These are phyloP conservation scores for Gymnocheta viridis DNA, from an alignment of 2,888 invertebrate genomes.

Conservation along the genomic window DNA sequence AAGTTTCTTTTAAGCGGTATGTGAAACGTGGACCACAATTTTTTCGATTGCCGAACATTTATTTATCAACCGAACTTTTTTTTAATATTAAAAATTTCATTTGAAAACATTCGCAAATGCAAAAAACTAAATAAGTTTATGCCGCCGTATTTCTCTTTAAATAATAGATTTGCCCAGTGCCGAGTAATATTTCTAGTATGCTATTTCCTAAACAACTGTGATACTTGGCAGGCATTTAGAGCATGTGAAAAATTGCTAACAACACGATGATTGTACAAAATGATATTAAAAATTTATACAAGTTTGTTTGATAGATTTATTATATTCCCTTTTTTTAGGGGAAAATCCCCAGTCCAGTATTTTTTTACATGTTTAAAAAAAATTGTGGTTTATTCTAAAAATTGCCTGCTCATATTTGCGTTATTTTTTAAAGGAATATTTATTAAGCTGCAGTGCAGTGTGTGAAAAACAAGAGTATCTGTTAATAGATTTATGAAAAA, in stretches of 20 bases:
- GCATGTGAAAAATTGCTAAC: background rate
- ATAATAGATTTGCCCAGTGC: too few species aligned
- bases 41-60: too few species aligned
- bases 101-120: too few species aligned
- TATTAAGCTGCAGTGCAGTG: background rate
- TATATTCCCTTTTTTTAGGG: background rate
- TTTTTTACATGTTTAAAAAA: background rate
- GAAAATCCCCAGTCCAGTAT: slow-evolving; percentile 3
- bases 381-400: background rate
- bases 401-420: background rate
- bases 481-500: slow-evolving; percentile 27
- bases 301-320: slow-evolving; percentile 1
- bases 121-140: too few species aligned
- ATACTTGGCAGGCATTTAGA: background rate
- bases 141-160: too few species aligned
- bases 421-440: too few species aligned
- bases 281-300: slow-evolving; percentile 18
- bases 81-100: too few species aligned
- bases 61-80: too few species aligned
- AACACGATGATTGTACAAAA: slow-evolving; percentile 15
- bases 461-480: slow-evolving; percentile 5
- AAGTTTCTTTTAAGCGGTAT: too few species aligned
- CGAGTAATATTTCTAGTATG: too few species aligned
- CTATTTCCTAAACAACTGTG: background rate
- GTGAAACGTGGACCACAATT: too few species aligned